These are phyloP conservation scores for Diorhabda carinulata DNA, from an alignment of 1,140 invertebrate species.

Conservation along the genomic window DNA sequence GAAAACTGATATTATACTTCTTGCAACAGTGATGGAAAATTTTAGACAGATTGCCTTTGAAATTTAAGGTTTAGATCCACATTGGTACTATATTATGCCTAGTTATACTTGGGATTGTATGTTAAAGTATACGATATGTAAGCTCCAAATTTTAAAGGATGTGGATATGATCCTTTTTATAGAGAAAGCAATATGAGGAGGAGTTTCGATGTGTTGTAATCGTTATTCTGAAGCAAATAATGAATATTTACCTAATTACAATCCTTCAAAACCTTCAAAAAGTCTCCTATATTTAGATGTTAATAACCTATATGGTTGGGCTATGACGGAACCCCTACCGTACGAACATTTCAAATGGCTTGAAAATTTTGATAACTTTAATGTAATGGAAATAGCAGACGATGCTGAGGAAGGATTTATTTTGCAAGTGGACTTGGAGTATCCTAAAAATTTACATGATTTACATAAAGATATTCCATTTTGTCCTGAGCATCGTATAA, in stretches of 20 bases:
- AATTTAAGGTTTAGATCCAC: too few species aligned
- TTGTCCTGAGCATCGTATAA: slow-evolving; percentile 19
- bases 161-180: slow-evolving; percentile 31
- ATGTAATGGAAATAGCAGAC: slow-evolving; percentile 57
- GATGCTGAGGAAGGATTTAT: slow-evolving; percentile 54
- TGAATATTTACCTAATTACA: slow-evolving; percentile 45
- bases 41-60: slow-evolving; percentile 24
- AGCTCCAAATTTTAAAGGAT: too few species aligned
- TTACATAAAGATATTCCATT: slow-evolving; percentile 51
- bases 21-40: slow-evolving; percentile 48
- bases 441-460: slow-evolving; percentile 51
- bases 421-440: slow-evolving; percentile 50
- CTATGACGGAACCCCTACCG: too few species aligned
- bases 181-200: slow-evolving; percentile 44
- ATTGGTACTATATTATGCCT: too few species aligned
- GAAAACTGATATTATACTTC: slow-evolving; percentile 48
- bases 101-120: too few species aligned
- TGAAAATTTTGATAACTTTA: slow-evolving; percentile 34
- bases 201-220: slow-evolving; percentile 41
- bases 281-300: slow-evolving; percentile 45
- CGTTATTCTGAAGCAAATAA: slow-evolving; percentile 46
- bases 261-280: slow-evolving; percentile 42
- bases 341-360: not conserved
- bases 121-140: too few species aligned
- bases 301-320: slow-evolving; percentile 7